phyloP scores from a whole-genome alignment of 2,113 vertebrate genomes.

The Axis porcinus region DNA sequence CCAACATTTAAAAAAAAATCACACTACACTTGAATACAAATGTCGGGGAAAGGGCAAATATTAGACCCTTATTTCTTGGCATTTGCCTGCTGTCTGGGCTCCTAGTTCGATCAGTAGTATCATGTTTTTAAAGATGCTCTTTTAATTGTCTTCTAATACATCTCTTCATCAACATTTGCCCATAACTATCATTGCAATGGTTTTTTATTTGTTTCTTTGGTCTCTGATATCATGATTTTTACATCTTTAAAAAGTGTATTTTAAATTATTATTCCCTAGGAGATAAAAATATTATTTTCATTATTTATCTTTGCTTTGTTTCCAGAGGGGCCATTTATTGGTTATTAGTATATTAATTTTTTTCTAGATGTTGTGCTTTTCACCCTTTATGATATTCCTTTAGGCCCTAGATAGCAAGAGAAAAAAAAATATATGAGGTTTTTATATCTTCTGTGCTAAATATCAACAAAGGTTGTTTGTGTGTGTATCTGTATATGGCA shows the following conservation, averaged over 20 bases:
- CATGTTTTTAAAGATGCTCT: constrained; percentile 22
- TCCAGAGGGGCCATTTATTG: neutral
- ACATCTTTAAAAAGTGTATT: neutral
- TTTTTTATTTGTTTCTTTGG: neutral
- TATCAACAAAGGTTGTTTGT: neutral
- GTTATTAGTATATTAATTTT: neutral
- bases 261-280: neutral
- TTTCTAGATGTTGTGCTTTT: neutral
- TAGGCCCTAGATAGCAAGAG: neutral
- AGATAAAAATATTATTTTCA: neutral
- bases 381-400: neutral
- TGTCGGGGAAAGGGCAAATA: constrained; percentile 11
- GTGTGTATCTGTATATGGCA: neutral
- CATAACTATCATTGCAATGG: neutral
- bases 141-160: neutral
- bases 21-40: constrained; percentile 24
- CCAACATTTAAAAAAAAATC: constrained; percentile 32
- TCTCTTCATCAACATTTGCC: neutral
- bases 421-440: neutral
- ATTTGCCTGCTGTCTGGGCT: neutral
- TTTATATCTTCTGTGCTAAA: neutral
- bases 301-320: neutral
- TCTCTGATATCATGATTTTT: neutral
- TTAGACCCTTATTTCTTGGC: constrained; percentile 5
- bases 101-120: constrained; percentile 23